Base-by-base conservation (phyloP, 1,140 invertebrate species). In the Lasaia peninsularis region DNA sequence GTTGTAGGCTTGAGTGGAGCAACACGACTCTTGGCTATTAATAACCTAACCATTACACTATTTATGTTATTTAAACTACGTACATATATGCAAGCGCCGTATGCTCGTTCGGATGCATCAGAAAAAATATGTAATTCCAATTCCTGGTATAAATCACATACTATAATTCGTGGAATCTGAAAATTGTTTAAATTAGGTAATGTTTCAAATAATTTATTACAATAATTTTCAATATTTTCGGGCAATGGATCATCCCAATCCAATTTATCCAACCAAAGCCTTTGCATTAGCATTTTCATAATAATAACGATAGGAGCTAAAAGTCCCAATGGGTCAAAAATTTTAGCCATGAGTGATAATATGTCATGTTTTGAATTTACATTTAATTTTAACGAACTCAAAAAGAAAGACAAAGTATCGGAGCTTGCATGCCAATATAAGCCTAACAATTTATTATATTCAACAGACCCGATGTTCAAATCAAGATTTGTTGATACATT, bases 261-360 rank as follows among this genome's bases (percentile, higher is more conserved):
- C 1, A 16, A 18, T 16, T 40, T 40, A 3, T 40, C 16, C 14
- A 40, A 40, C 35, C 35, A 40, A 1, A 40, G 14, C 16, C 16
- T 16, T 16, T 40, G 14, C 14, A 40, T 16, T 1, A 40, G 16
- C n/a, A 40, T 40, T 40, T 40, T 40, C 35, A 40, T 8, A 9
- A 8, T 16, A 8, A 40, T 40, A 0, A 4, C 11, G 14, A 2
- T 14, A 18, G 14, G 35, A 2, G 35, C 5, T 18, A 40, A 40
- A n/a, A 40, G n/a, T 1, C 37, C 37, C 9, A 40, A 16, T 7
- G 37, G 37, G 21, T 70, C 64, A 58, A 67, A 70, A 9, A 70
- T 67, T 11, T 59, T 52, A 31, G 64, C 44, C 11, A 68, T 63
- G 11, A 64, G 20, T 21, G 67, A 65, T 2, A 73, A 55, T 9